Percentiles rank a stretch among this genome's conserved stretches.
Conservation (phyloP, 2,113 vertebrate species). For the Drymodes brunneopygia region DNA sequence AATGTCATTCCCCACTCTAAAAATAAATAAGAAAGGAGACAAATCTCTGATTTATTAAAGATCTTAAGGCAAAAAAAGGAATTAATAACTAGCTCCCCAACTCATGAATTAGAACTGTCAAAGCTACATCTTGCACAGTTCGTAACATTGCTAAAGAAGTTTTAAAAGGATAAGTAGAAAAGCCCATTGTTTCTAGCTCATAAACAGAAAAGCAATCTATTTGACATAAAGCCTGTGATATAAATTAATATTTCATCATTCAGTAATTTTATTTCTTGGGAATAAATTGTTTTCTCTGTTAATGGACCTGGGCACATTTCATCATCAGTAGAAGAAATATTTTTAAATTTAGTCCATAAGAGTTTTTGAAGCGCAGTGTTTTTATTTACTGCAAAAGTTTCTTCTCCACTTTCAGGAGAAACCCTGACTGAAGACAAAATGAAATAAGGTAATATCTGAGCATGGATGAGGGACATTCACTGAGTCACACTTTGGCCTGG, state of each 20-base stretch:
- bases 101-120: constrained; percentile 12
- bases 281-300: constrained; percentile 37
- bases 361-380: background rate
- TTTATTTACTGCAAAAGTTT: background rate
- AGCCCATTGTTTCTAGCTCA: background rate
- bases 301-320: background rate
- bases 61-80: background rate
- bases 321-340: background rate
- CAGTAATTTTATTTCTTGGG: constrained; percentile 21
- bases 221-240: background rate
- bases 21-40: background rate
- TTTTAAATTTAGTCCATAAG: background rate
- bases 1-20: background rate
- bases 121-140: background rate
- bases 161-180: constrained; percentile 5
- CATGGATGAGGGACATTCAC: background rate
- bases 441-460: background rate
- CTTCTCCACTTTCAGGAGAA: background rate
- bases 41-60: constrained; percentile 12
- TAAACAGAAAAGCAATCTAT: constrained; percentile 2
- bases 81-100: constrained; percentile 1
- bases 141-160: background rate
- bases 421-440: background rate
- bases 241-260: constrained; percentile 23
- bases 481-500: background rate